Percentiles rank a stretch among this genome's conserved stretches.
Conservation (phyloP, 2,797 vertebrate genomes). For the Balearica regulorum region DNA sequence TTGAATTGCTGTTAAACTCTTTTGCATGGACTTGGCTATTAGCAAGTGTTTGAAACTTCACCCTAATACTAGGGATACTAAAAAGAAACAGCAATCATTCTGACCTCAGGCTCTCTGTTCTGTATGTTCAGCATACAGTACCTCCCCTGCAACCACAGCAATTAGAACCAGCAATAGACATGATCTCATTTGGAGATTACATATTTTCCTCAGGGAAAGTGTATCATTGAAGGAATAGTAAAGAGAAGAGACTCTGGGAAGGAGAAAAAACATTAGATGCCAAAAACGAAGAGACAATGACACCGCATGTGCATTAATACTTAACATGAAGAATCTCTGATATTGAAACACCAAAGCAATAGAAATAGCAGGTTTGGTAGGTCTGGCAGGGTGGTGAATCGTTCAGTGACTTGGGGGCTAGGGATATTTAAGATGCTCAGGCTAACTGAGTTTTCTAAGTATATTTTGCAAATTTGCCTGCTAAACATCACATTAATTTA, state of each 20-base stretch:
- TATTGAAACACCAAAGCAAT: background rate
- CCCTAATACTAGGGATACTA: background rate
- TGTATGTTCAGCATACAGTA: background rate
- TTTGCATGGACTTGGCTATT: background rate
- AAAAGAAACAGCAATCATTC: background rate
- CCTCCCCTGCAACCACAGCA: background rate
- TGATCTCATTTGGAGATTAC: slow-evolving; percentile 4
- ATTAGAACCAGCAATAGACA: background rate
- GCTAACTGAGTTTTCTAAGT: background rate
- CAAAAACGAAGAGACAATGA: background rate
- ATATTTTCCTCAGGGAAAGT: background rate
- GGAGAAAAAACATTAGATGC: background rate
- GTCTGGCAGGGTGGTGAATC: background rate
- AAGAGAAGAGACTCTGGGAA: background rate
- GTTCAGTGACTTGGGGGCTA: background rate
- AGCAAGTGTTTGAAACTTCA: background rate
- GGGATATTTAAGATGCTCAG: background rate
- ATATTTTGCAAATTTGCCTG: background rate
- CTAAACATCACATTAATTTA: background rate
- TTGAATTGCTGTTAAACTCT: background rate
- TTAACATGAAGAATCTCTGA: background rate
- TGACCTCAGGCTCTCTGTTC: background rate
- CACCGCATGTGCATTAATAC: background rate
- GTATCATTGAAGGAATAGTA: background rate
- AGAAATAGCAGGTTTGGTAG: background rate